Conservation (phyloP, 2,888 invertebrate genomes). For the Pandemis cinnamomeana region DNA sequence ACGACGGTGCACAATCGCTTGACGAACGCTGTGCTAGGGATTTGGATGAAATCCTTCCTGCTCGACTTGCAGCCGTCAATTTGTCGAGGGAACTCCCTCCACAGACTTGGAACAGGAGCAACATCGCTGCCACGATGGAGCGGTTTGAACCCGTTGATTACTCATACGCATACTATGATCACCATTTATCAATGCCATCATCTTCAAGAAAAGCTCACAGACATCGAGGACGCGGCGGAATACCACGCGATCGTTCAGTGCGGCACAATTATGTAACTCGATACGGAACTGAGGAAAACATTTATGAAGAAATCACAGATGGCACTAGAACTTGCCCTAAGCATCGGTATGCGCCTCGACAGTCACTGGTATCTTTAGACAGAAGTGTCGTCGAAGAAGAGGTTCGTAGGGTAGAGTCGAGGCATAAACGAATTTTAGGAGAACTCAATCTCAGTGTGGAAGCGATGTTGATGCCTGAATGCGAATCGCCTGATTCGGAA, state of each 20-base stretch:
- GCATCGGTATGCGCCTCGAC: conserved; percentile 79
- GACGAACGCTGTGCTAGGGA: conserved; percentile 80
- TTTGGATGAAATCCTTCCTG: conserved; percentile 81
- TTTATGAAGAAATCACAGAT: conserved; percentile 92
- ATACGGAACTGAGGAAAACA: conserved; percentile 93
- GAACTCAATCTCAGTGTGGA: conserved; percentile 95
- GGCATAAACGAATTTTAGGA: conserved; percentile 92
- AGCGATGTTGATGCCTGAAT: conserved; percentile 95
- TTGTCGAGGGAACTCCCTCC: conserved; percentile 74
- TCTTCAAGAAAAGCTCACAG: conserved; percentile 77
- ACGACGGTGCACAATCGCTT: conserved; percentile 77
- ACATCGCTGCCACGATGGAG: conserved; percentile 87
- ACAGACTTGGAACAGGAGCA: conserved; percentile 86
- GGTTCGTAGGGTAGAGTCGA: conserved; percentile 91
- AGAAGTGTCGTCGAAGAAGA: conserved; percentile 92
- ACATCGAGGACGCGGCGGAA: conserved; percentile 75
- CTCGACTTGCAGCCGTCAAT: conserved; percentile 79
- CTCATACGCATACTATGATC: conserved; percentile 93
- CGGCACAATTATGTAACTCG: conserved; percentile 90
- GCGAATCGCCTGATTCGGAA: conserved; percentile 86
- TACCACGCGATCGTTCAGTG: conserved; percentile 74
- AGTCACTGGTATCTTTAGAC: conserved; percentile 87
- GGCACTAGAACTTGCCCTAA: conserved; percentile 82
- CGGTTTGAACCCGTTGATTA: conserved; percentile 89
- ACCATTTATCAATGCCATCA: conserved; percentile 87